Evolutionary conservation across 2,797 vertebrate genomes (phyloP).

Genomic region (Cheracebus regulus): DNA sequence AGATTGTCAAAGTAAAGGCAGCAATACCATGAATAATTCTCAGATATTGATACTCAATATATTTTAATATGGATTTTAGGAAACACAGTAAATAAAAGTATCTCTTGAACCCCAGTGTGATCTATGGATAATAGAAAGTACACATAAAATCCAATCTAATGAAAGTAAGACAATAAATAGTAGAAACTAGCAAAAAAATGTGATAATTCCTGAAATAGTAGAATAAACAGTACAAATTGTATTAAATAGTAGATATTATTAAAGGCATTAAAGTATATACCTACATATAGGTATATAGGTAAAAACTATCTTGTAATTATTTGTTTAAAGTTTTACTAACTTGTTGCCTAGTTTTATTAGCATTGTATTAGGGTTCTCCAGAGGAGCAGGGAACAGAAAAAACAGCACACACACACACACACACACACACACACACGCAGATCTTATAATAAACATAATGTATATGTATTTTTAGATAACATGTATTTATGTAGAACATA

Average conservation of each 20-base stretch:
- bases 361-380: background rate
- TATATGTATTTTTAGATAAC: background rate
- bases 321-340: background rate
- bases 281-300: background rate
- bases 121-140: background rate
- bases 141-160: background rate
- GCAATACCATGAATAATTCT: background rate
- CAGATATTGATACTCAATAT: background rate
- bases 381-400: background rate
- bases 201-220: background rate
- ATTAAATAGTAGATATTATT: background rate
- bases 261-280: background rate
- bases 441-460: background rate
- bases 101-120: background rate
- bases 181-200: background rate
- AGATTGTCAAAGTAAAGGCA: constrained; percentile 10
- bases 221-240: background rate
- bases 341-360: background rate
- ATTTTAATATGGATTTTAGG: background rate
- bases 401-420: too few relatives aligned
- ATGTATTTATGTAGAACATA: background rate
- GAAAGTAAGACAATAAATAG: background rate
- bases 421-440: too few relatives aligned
- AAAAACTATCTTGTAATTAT: background rate
- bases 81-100: background rate